Base-by-base conservation (phyloP, 2,888 invertebrate genomes). In the Craniophora ligustri region DNA sequence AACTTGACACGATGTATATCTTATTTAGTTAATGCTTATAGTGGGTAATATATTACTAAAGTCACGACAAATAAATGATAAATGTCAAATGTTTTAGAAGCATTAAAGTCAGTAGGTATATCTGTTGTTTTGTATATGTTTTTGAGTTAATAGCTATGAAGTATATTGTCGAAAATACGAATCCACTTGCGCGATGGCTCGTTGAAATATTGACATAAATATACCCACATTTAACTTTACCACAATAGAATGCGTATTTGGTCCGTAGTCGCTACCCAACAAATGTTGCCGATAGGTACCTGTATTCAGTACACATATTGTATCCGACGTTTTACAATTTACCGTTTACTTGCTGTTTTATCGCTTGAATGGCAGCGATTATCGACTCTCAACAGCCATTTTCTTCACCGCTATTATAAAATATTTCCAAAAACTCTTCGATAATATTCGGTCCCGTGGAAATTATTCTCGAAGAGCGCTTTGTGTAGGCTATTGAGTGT, bases 401-500 rank as follows among this genome's bases (percentile, higher is more conserved):
- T 61, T 39, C 65, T 54, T 34, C 11, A 13, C 36, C 11, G 19
- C n/a, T 35, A 44, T 64, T 53, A 72, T 50, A 47, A 35, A 39
- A 54, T 53, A 38, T 60, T 57, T 56, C 14, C 39, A 47, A 67
- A 60, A 67, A 38, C 19, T 63, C 45, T 45, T 5, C 48, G 35
- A 61, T 64, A 38, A 63, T 67, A 61, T 72, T 72, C 38, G 55
- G 30, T 65, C 40, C 53, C 58, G 58, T 65, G 58, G 65, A 48
- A 70, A 70, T 62, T 63, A 50, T 68, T 66, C 41, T 54, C 36
- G 38, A 49, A 49, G 38, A 50, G 36, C 32, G 57, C 59, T 64
- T 72, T 67, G 67, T 64, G 72, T 59, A 19, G 47, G 40, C 49
- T 71, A 81, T 78, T 68, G 72, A 69, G 75, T 67, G 71, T 77